These are phyloP conservation scores for Heptranchias perlo DNA, from an alignment of 2,113 vertebrate genomes.

Conservation along the genomic window DNA sequence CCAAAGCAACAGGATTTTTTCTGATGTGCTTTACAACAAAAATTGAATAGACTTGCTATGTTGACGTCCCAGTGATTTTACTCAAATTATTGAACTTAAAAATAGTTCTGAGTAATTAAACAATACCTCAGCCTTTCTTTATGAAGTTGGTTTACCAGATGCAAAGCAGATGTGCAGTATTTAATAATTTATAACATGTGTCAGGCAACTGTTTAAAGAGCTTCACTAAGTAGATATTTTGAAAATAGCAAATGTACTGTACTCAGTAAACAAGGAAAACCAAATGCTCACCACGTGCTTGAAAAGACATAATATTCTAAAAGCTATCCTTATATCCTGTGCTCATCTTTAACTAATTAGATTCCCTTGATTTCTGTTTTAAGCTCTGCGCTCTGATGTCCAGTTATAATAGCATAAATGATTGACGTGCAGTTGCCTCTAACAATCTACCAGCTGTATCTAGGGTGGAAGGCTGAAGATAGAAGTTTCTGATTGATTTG, in stretches of 20 bases:
- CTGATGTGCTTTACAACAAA: background rate
- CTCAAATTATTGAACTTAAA: background rate
- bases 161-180: background rate
- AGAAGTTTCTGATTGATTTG: background rate
- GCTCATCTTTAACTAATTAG: background rate
- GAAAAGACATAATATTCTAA: background rate
- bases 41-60: background rate
- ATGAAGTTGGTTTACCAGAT: background rate
- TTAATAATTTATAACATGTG: background rate
- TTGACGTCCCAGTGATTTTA: background rate
- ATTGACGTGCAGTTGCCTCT: background rate
- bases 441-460: background rate
- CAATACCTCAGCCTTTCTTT: background rate
- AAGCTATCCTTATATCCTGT: background rate
- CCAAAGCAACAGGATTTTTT: background rate
- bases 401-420: background rate
- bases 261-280: background rate
- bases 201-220: background rate
- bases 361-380: background rate
- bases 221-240: background rate
- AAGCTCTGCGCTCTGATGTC: background rate
- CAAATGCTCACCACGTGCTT: background rate
- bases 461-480: background rate
- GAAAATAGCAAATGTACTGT: background rate
- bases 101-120: background rate